Conservation (phyloP, 1,140 invertebrate species). For the Chrysopa pallens region DNA sequence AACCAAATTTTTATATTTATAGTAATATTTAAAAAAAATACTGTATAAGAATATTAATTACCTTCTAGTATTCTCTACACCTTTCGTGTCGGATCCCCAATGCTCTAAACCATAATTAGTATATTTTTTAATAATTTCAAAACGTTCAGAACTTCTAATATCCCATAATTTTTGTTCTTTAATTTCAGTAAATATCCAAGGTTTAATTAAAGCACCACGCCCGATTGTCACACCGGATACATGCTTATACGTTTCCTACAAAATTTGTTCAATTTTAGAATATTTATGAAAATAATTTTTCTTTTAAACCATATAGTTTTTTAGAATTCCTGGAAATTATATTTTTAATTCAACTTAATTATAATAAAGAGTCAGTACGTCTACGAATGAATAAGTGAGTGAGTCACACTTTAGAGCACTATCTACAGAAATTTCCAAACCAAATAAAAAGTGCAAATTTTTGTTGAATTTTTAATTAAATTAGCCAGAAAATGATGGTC, state of each 20-base stretch:
- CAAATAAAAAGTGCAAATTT: no score
- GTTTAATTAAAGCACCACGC: slow-evolving; percentile 92
- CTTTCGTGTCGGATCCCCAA: slow-evolving; percentile 93
- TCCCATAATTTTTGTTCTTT: slow-evolving; percentile 86
- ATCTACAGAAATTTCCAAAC: no score
- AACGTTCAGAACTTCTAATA: slow-evolving; percentile 75
- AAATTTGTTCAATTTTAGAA: slow-evolving; percentile 1
- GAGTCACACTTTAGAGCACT: no score
- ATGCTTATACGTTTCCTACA: slow-evolving; percentile 14
- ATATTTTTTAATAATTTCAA: slow-evolving; percentile 82
- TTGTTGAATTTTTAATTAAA: no score
- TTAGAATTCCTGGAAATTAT: no score
- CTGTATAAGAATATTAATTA: slow-evolving; percentile 4
- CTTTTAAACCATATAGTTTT: no score
- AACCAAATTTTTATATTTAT: background rate
- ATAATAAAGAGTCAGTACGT: no score
- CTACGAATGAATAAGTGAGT: no score
- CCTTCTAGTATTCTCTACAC: slow-evolving; percentile 80
- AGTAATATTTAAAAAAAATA: background rate
- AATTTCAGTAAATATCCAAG: slow-evolving; percentile 98
- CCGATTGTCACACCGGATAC: slow-evolving; percentile 67
- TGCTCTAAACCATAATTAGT: slow-evolving; percentile 92
- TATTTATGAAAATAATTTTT: no score
- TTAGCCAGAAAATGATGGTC: no score
- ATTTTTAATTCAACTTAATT: no score